Base-by-base conservation (phyloP, 1,140 invertebrate species). In the Trichoplusia ni region DNA sequence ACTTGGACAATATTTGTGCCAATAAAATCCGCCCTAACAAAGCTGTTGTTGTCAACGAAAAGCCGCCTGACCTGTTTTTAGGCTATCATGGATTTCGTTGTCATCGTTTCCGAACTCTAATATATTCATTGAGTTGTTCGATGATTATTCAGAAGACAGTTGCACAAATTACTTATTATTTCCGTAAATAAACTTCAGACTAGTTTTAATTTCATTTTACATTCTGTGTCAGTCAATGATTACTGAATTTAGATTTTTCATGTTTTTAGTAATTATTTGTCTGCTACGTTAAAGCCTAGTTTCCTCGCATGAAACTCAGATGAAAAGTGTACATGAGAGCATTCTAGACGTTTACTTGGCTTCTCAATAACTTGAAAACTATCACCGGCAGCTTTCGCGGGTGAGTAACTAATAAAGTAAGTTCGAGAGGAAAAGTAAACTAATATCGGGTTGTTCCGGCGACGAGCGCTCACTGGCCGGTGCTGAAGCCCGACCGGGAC, bases 391-490 rank as follows among this genome's bases (percentile, higher is more conserved):
- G 75, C 75, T 81, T 75, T 78, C 70, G 75, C 77, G 79, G 79
- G 56, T 81, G 74, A 79, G 82, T 89, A 89, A 84, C 84, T 88
- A 90, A 90, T 90, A 90, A 86, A 89, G 83, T 88, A 88, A 90
- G 81, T 89, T 89, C 73, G 77, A 88, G 86, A 86, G 83, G 76
- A 89, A 89, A 89, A 90, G 88, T 90, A 90, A 90, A 90, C 88
- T 90, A 90, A 90, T 90, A 90, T 89, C 85, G 81, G 81, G 64
- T 81, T 78, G 80, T 81, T 77, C 70, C 71, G 77, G 68, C 69
- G 67, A 69, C 71, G 68, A 63, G 67, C 72, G 77, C 68, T 21
- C 77, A 70, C 64, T 73, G 79, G 74, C 71, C 67, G 67, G 60
- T 60, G 70, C 65, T 60, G 59, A 64, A 38, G 64, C 74, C 69